These are phyloP conservation scores for Drosophila borborema DNA, from an alignment of 2,888 invertebrate genomes.

Conservation along the genomic window DNA sequence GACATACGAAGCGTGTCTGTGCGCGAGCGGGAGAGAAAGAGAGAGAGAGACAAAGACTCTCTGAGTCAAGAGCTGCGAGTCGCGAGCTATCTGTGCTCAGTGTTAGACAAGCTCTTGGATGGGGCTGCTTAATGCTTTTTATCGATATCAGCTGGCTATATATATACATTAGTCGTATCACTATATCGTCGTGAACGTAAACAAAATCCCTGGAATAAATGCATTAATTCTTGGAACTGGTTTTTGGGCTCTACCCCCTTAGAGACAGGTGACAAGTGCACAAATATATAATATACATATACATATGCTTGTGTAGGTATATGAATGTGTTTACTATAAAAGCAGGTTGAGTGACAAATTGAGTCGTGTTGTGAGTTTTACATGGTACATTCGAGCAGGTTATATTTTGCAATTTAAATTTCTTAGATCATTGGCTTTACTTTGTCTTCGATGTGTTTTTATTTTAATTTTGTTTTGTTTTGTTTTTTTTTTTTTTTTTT, in stretches of 20 bases:
- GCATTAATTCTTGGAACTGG: constrained; percentile 66
- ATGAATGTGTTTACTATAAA: constrained; percentile 1
- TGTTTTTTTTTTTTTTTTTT: constrained; percentile 12
- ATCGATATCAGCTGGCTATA: constrained; percentile 40
- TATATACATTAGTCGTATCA: constrained; percentile 9
- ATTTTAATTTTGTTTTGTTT: constrained; percentile 11
- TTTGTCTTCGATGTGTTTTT: constrained; percentile 21
- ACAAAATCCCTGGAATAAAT: constrained; percentile 62
- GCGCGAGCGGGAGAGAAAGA: not conserved
- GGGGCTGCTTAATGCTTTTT: constrained; percentile 1
- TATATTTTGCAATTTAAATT: constrained; percentile 62
- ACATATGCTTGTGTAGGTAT: not conserved
- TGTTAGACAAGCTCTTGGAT: constrained; percentile 1
- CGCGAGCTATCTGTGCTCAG: constrained; percentile 25
- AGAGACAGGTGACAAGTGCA: constrained; percentile 34
- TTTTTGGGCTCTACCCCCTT: constrained; percentile 47
- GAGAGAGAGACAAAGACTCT: constrained; percentile 2
- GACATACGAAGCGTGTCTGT: not conserved
- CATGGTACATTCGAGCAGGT: constrained; percentile 19
- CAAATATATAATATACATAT: not conserved
- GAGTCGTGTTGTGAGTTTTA: constrained; percentile 42
- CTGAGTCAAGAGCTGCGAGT: constrained; percentile 29
- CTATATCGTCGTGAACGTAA: constrained; percentile 42
- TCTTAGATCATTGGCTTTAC: constrained; percentile 64
- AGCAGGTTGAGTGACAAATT: constrained; percentile 72